phyloP scores from a whole-genome alignment of 2,797 vertebrate genomes.

The Menidia menidia region DNA sequence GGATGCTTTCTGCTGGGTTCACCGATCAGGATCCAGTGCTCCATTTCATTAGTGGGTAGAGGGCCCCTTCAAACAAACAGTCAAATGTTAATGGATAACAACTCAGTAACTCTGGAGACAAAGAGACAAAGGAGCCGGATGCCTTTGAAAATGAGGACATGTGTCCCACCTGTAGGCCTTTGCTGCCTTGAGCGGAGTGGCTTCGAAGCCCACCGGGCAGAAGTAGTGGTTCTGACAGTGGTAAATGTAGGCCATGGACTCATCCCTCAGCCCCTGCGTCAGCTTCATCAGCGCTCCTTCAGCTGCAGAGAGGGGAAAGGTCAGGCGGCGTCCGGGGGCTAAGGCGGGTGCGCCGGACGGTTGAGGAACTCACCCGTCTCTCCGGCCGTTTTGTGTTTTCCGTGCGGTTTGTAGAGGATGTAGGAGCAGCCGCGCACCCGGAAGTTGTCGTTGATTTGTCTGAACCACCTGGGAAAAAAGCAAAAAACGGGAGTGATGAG shows the following conservation, averaged over 20 bases:
- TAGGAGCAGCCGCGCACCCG: conserved; percentile 95
- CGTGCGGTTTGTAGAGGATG: conserved; percentile 97
- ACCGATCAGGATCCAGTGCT: conserved; percentile 98
- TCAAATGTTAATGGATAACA: neutral
- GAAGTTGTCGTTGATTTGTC: conserved; percentile 98
- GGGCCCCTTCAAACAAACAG: conserved; percentile 80
- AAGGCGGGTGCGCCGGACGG: no score
- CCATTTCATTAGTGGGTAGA: conserved; percentile 89
- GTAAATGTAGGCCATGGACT: conserved; percentile 96
- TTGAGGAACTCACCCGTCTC: conserved; percentile 89
- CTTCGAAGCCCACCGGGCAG: conserved; percentile 98
- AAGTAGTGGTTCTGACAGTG: conserved; percentile 99
- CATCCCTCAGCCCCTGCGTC: conserved; percentile 92
- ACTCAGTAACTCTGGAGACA: neutral
- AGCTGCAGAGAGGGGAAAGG: conserved; percentile 77
- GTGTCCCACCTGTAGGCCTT: conserved; percentile 92
- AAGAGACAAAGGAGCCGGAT: neutral
- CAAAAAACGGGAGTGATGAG: neutral
- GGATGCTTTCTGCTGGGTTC: conserved; percentile 98
- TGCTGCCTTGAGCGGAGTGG: conserved; percentile 92
- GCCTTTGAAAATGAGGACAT: neutral
- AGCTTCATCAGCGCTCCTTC: conserved; percentile 93
- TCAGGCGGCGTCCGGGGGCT: neutral
- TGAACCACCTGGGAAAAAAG: conserved; percentile 89
- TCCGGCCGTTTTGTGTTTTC: conserved; percentile 98